Conservation (phyloP, 2,113 vertebrate species). For the Gallinago jamesoni region DNA sequence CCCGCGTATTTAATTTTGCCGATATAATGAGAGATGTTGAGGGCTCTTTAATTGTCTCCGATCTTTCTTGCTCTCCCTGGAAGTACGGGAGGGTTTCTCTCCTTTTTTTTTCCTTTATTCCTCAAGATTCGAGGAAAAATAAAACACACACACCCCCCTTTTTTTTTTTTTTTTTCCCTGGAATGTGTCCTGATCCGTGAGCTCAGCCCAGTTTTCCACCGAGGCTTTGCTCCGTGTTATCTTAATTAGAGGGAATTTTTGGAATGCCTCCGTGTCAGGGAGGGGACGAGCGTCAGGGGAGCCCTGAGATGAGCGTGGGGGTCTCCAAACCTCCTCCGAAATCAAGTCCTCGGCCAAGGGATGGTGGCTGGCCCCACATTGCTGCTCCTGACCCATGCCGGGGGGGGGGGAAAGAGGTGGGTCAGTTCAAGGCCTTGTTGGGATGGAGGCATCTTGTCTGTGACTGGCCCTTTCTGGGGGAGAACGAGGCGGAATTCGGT, state of each 20-base stretch:
- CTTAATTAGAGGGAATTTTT: not conserved
- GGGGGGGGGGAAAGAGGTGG: too few species aligned
- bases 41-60: not conserved
- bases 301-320: not conserved
- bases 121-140: not conserved
- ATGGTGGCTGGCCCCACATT: rapidly evolving
- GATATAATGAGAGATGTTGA: not conserved
- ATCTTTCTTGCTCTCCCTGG: not conserved
- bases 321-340: not conserved
- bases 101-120: not conserved
- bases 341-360: not conserved
- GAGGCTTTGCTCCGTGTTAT: rapidly evolving
- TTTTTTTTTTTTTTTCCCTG: not conserved
- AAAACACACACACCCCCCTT: too few species aligned
- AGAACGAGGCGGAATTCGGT: not conserved
- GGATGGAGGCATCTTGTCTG: not conserved
- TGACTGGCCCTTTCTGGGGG: not conserved
- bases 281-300: not conserved
- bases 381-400: rapidly evolving
- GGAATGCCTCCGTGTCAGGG: not conserved
- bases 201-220: not conserved
- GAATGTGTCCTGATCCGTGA: not conserved
- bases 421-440: not conserved
- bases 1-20: not conserved
- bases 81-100: not conserved